Base-by-base conservation (phyloP, 1,140 invertebrate genomes). In the Frieseomelitta varia region DNA sequence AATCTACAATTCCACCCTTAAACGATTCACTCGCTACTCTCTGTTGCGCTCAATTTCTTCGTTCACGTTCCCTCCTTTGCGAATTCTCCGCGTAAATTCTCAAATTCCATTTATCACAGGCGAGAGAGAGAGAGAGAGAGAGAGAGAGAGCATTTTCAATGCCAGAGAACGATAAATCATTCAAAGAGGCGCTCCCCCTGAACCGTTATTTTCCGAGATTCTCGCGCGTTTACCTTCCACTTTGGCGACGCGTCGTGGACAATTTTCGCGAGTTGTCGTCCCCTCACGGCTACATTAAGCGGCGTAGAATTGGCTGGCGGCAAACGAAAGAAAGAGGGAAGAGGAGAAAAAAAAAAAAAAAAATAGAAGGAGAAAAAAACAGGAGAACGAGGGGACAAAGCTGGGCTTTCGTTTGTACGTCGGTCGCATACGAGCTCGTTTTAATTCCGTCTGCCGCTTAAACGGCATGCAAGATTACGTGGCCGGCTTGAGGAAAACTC, bases 351-450 rank as follows among this genome's bases (percentile, higher is more conserved):
- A 53, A 10, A 55, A 55, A 1, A 19, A 55, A 19, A 17, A 19
- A 56, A 19, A 2, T 2, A 17, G 55, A 6, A 6, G 0, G 19
- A 56, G 17, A 56, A 56, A 39, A n/a, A 39, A 39, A 39, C 4
- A 39, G 39, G 39, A 39, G 39, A 39, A 39, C 39, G 39, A 39
- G 39, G n/a, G 61, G 17, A 47, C 30, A 68, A 82, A 82, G 63
- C 61, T 24, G n/a, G 19, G 51, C 56, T 81, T 81, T 74, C 71
- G 72, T 82, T 82, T 82, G 63, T 77, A 82, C 58, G 30, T 56
- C 14, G 61, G 10, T 17, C 63, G 47, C 53, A 73, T 77, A 68
- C 61, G 24, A 24, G 12, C 58, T 65, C 80, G 63, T 82, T 82
- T 82, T 82, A 67, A 82, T 77, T 82, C 73, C 73, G 53, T 27